Evolutionary conservation across 2,113 vertebrate species (phyloP).

Genomic region (Chamaea fasciata): DNA sequence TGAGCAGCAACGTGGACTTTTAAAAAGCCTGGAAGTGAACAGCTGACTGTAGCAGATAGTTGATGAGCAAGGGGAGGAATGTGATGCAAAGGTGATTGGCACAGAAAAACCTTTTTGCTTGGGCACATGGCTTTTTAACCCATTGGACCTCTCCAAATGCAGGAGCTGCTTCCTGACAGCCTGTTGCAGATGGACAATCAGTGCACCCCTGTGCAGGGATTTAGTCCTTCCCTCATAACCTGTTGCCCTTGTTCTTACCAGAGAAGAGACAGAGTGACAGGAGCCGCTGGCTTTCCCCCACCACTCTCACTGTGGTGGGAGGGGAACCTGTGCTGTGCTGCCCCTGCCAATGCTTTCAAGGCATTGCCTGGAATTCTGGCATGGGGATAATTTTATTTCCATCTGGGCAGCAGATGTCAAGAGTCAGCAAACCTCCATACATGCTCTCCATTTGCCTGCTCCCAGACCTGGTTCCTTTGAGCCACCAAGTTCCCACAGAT

Average conservation of each 20-base stretch:
- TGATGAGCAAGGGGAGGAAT: background rate
- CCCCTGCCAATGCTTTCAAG: background rate
- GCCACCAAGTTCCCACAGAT: background rate
- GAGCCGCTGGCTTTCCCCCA: background rate
- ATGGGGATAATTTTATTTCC: background rate
- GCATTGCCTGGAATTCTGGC: background rate
- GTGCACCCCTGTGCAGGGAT: background rate
- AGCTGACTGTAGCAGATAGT: background rate
- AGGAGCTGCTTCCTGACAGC: background rate
- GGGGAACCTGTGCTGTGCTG: background rate
- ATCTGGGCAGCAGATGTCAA: background rate
- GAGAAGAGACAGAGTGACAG: background rate
- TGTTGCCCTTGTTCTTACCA: background rate
- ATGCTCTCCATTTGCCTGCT: background rate
- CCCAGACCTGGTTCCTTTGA: background rate
- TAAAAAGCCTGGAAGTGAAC: background rate
- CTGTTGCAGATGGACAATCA: background rate
- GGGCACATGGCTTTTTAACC: fast-evolving
- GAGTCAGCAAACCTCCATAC: background rate
- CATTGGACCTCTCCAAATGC: background rate
- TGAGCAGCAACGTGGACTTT: background rate
- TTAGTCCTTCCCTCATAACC: background rate
- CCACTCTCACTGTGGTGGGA: fast-evolving
- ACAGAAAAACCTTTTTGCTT: background rate
- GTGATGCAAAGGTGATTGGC: background rate